These are phyloP conservation scores for Myotis findleyi DNA, from an alignment of 2,797 vertebrate species.

Conservation along the genomic window DNA sequence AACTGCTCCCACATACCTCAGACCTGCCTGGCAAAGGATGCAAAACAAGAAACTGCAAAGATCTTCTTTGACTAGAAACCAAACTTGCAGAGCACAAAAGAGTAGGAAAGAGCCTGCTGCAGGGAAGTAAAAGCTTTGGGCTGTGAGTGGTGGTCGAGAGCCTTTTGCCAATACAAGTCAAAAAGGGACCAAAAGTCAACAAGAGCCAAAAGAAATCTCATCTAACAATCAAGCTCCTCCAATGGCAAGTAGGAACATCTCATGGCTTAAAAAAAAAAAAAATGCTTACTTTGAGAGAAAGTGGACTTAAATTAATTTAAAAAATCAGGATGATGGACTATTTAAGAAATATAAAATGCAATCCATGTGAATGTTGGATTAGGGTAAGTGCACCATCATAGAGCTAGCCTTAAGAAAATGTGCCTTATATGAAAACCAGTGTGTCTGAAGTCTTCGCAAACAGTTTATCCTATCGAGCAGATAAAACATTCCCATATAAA, in stretches of 20 bases:
- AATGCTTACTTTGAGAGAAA: slow-evolving; percentile 30
- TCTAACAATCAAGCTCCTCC: neutral
- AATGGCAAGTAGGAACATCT: neutral
- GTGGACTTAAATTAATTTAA: neutral
- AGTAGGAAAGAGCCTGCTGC: neutral
- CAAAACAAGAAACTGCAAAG: neutral
- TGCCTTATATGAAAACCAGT: neutral
- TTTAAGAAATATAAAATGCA: slow-evolving; percentile 24
- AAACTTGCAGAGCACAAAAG: neutral
- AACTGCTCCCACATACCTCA: neutral
- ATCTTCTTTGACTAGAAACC: neutral
- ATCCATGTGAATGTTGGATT: neutral
- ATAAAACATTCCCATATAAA: slow-evolving; percentile 14
- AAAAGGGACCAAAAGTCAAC: neutral
- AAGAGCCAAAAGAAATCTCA: neutral
- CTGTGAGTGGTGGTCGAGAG: neutral
- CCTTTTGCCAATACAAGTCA: neutral
- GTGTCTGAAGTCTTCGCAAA: slow-evolving; percentile 7
- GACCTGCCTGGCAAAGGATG: neutral
- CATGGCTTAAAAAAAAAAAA: neutral
- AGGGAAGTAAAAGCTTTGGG: neutral
- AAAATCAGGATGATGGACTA: neutral
- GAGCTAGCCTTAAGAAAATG: neutral
- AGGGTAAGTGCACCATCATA: neutral
- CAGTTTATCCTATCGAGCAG: neutral